Percentiles rank a stretch among this genome's conserved stretches.
Evolutionary conservation across 1,140 invertebrate genomes (phyloP).

Genomic region (Drosophila pectinifera): DNA sequence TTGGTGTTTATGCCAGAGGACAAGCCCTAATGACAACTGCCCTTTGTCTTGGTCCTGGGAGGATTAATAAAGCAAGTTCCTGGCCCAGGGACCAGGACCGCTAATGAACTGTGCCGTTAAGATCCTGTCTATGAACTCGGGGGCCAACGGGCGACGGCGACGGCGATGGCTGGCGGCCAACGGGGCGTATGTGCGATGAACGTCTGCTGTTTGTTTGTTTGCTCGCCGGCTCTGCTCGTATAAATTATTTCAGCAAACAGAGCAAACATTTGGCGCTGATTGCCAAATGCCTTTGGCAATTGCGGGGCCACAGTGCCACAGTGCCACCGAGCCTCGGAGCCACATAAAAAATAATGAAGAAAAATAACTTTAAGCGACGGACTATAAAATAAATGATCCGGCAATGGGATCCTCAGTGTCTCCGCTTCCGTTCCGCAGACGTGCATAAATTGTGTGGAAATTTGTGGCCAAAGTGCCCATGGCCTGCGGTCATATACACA

Average conservation of each 20-base stretch:
- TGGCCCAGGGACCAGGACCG: conserved; percentile 30
- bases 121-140: conserved; percentile 67
- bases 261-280: conserved; percentile 79
- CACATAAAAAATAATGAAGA: conserved; percentile 81
- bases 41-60: conserved; percentile 52
- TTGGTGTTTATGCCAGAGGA: conserved; percentile 73
- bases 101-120: conserved; percentile 77
- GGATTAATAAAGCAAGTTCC: conserved; percentile 78
- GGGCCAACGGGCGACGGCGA: conserved; percentile 7
- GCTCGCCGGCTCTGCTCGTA: conserved; percentile 17
- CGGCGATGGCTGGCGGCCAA: conserved; percentile 29
- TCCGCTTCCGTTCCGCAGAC: conserved; percentile 42
- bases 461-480: conserved; percentile 44
- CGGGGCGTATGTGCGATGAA: conserved; percentile 69
- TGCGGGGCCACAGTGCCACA: conserved; percentile 10
- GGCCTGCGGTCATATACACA: conserved; percentile 41
- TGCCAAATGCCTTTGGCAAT: conserved; percentile 73
- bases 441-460: conserved; percentile 51
- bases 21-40: conserved; percentile 71
- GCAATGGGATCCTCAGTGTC: conserved; percentile 50
- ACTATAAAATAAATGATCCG: conserved; percentile 81
- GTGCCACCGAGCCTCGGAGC: conserved; percentile 27
- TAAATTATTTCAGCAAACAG: conserved; percentile 75
- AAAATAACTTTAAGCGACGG: conserved; percentile 81
- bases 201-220: conserved; percentile 59